Conservation (phyloP, 2,113 vertebrate genomes). For the Chelonoidis abingdonii region DNA sequence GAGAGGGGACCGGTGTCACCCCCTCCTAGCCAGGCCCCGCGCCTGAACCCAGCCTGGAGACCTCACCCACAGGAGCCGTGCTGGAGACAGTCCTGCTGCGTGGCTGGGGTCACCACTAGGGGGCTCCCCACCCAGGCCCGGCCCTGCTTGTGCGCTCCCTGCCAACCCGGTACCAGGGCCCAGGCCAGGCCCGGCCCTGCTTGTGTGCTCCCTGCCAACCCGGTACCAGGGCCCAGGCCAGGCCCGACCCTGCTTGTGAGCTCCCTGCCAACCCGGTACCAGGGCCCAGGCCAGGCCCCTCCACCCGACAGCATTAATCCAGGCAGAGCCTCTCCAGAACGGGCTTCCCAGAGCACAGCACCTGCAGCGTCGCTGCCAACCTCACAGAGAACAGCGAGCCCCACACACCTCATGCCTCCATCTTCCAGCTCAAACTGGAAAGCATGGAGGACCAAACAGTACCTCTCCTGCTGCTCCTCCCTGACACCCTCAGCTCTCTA, state of each 20-base stretch:
- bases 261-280: not conserved
- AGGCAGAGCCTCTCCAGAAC: no score
- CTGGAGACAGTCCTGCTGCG: not conserved
- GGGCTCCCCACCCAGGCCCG: not conserved
- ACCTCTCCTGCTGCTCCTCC: not conserved
- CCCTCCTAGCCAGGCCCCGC: not conserved
- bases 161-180: not conserved
- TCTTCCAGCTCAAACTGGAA: no score
- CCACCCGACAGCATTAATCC: no score
- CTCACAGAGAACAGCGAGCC: no score
- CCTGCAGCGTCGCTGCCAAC: no score
- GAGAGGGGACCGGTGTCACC: not conserved
- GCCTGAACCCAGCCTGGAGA: not conserved
- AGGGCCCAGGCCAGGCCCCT: not conserved
- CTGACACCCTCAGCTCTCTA: no score
- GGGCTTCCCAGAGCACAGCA: no score
- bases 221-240: not conserved
- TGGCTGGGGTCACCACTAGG: not conserved
- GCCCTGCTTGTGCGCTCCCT: not conserved
- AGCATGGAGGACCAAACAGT: not conserved
- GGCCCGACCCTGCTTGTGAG: constrained; percentile 20
- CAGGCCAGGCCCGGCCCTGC: not conserved
- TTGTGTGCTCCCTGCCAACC: constrained; percentile 13
- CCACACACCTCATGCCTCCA: not conserved
- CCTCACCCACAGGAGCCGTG: not conserved